These are phyloP conservation scores for Hafferia zeledoni DNA, from an alignment of 2,797 vertebrate genomes.

Conservation along the genomic window DNA sequence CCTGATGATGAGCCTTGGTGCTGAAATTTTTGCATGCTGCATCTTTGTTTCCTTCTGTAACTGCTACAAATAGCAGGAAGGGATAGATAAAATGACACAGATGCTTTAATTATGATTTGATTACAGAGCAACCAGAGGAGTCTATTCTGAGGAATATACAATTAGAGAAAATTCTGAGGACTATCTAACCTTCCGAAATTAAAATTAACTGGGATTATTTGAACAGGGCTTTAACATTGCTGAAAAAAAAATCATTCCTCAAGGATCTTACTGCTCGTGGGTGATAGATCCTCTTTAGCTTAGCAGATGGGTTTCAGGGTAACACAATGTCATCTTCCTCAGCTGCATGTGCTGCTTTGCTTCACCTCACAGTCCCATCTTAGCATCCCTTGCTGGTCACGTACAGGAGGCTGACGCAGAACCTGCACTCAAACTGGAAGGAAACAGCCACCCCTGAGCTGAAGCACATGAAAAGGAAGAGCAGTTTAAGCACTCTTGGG, in stretches of 20 bases:
- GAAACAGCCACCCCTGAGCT: not conserved
- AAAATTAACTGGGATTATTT: conserved; percentile 61
- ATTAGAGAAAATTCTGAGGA: conserved; percentile 48
- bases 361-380: not conserved
- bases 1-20: not conserved
- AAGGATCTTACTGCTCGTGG: conserved; percentile 11
- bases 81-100: conserved; percentile 34
- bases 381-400: not conserved
- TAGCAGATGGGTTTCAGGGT: conserved; percentile 14
- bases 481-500: not conserved
- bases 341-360: not conserved
- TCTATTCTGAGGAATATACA: conserved; percentile 57
- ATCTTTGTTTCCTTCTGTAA: conserved; percentile 25
- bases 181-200: conserved; percentile 49
- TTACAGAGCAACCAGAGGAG: conserved; percentile 49
- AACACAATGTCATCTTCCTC: not conserved
- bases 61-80: conserved; percentile 38
- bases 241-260: not conserved
- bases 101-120: conserved; percentile 69
- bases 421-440: not conserved
- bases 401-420: not conserved
- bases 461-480: not conserved
- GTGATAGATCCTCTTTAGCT: not conserved
- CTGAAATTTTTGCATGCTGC: conserved; percentile 7
- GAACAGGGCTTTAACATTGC: not conserved